A percentile compares a stretch with the other conserved stretches of the same genome.
Evolutionary conservation across 2,113 vertebrate genomes (phyloP).

Genomic region (Mixornis gularis): DNA sequence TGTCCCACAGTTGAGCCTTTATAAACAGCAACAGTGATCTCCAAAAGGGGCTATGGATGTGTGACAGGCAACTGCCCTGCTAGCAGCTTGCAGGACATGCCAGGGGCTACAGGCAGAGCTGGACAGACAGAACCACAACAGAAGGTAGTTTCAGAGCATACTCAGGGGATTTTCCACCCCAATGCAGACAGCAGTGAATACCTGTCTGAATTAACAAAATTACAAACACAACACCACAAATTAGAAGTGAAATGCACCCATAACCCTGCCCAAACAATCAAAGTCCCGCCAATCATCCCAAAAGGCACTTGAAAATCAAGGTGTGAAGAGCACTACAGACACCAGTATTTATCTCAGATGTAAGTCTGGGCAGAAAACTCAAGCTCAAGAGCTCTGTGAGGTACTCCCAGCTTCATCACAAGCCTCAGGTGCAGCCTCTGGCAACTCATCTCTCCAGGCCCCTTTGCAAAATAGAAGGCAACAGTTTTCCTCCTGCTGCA

Average conservation of each 20-base stretch:
- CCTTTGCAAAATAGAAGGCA: neutral
- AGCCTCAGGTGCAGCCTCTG: constrained; percentile 36
- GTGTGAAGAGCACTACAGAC: neutral
- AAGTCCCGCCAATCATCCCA: neutral
- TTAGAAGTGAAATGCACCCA: neutral
- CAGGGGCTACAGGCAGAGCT: neutral
- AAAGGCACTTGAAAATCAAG: neutral
- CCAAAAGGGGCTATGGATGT: fast-evolving
- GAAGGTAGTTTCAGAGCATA: neutral
- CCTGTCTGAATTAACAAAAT: neutral
- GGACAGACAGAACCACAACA: neutral
- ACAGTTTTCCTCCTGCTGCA: neutral
- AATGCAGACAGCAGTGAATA: neutral
- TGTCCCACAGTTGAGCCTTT: neutral
- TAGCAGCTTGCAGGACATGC: neutral
- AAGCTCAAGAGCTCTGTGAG: neutral
- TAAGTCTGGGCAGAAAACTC: neutral
- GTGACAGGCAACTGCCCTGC: neutral
- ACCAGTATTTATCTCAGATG: neutral
- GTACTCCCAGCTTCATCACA: neutral
- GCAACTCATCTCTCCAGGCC: constrained; percentile 12
- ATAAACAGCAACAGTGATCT: neutral
- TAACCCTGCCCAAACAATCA: neutral
- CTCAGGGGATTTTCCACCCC: neutral
- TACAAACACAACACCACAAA: neutral